Evolutionary conservation across 2,888 invertebrate species (phyloP), one percentile per base, ranked within the genome.

Genomic region (Aradus depressus): DNA sequence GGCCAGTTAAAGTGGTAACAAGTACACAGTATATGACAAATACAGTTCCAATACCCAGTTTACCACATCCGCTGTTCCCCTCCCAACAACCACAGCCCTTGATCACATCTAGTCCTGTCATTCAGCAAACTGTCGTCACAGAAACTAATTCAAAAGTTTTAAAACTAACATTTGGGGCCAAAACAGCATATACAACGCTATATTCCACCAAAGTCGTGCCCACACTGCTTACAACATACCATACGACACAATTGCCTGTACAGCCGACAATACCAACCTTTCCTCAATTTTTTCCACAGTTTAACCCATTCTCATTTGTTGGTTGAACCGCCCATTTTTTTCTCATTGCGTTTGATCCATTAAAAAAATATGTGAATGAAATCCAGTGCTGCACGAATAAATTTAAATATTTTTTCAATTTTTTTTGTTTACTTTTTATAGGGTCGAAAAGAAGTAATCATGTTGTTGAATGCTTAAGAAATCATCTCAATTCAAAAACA

Each of bases 111-210:
- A 83, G 86, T 0, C 86, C 87, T 0, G 72, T 87, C n/a, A 75
- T 89, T 21, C 76, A 84, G 53, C 85, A 84, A 63, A 86, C 87
- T 0, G 71, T 84, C 61, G 77, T 87, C 12, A 84, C 83, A 1
- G 76, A 83, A 58, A 87, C 87, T 0, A 79, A 84, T 56, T 87
- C 88, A 61, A 83, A 86, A 69, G 60, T 89, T 45, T 69, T 90
- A 55, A 88, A 89, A 67, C 70, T 90, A 59, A 89, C 88, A 10
- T 90, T 90, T 65, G 89, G 90, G n/a, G 89, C 90, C 26, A 87
- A 86, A 67, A 89, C 89, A 1, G 81, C 88, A 1, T 84, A 84
- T 65, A 90, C 90, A 5, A 90, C 89, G 2, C 72, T 91, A 52
- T 88, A 80, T 66, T 84, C 85, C 2, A 88, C 89, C 32, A 80